Evolutionary conservation across 2,113 vertebrate species (phyloP).

Genomic region (Cavia aperea): DNA sequence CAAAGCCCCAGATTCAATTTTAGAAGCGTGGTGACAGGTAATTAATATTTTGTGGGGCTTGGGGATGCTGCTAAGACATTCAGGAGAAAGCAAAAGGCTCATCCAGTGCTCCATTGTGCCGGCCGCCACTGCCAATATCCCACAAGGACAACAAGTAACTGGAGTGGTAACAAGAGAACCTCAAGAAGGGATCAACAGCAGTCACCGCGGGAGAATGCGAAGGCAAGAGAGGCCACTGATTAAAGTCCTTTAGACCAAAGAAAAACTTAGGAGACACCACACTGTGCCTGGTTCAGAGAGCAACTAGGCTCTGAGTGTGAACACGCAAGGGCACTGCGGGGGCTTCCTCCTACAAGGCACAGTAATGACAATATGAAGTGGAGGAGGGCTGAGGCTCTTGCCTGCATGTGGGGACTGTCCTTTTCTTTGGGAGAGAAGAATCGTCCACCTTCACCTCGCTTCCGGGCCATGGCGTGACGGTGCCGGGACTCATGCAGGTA

Average conservation of each 20-base stretch:
- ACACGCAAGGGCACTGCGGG: background rate
- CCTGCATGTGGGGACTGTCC: slow-evolving; percentile 90
- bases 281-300: background rate
- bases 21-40: background rate
- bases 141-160: background rate
- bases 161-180: slow-evolving; percentile 14
- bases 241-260: background rate
- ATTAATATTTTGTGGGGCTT: background rate
- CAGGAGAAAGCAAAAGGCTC: background rate
- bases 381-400: slow-evolving; percentile 33
- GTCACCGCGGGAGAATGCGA: background rate
- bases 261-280: background rate
- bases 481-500: slow-evolving; percentile 97
- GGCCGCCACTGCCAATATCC: background rate
- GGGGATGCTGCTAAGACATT: background rate
- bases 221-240: background rate
- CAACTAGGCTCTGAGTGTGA: background rate
- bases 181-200: background rate
- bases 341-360: background rate
- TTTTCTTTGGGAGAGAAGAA: slow-evolving; percentile 98
- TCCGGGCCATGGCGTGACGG: slow-evolving; percentile 95
- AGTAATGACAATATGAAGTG: background rate
- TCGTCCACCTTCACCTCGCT: slow-evolving; percentile 92
- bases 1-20: background rate
- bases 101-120: background rate